Evolutionary conservation across 2,113 vertebrate genomes (phyloP), one percentile per base, ranked within the genome.

Genomic region (Xiphophorus maculatus): DNA sequence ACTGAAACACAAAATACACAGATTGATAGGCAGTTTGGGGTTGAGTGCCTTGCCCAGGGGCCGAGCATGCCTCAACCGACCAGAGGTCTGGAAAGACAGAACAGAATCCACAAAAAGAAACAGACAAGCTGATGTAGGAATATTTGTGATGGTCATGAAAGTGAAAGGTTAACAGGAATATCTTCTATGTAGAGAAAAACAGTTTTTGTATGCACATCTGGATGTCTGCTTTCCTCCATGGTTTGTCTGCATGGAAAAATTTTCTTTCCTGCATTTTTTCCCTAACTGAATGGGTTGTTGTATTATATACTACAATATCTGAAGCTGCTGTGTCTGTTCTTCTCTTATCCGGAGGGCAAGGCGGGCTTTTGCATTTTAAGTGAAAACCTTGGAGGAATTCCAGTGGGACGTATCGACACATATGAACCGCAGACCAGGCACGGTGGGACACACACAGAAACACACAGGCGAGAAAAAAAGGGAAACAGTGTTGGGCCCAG

Each of bases 391-490:
- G 71, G 77, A 77, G 63, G 91, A 94, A 93, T 94, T 88, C 80
- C 88, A 94, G 93, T 94, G 81, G 76, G 69, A 73, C 76, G 80
- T 88, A 93, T 93, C 74, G 93, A 91, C 84, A 72, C 89, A 83
- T 88, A 90, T 86, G 83, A 89, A 65, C 69, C 17, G 54, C 73
- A 83, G 70, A 78, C 82, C 44, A 27, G 68, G 29, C 77, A 62
- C 79, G 71, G 76, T 37, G 29, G 80, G 82, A 78, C 74, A 76
- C n/a, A 28, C 28, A 28, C 28, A 28, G 28, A 28, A 28, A 28
- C 28, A 28, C 28, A 28, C 28, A 28, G 28, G 28, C 28, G 28
- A 28, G 28, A 28, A 28, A 28, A 65, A 35, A 79, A 19, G 27
- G 63, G 22, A 79, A 42, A 27, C 17, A 28, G 44, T 37, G 63